phyloP scores from a whole-genome alignment of 2,888 invertebrate genomes.

The Eupithecia vulgata region DNA sequence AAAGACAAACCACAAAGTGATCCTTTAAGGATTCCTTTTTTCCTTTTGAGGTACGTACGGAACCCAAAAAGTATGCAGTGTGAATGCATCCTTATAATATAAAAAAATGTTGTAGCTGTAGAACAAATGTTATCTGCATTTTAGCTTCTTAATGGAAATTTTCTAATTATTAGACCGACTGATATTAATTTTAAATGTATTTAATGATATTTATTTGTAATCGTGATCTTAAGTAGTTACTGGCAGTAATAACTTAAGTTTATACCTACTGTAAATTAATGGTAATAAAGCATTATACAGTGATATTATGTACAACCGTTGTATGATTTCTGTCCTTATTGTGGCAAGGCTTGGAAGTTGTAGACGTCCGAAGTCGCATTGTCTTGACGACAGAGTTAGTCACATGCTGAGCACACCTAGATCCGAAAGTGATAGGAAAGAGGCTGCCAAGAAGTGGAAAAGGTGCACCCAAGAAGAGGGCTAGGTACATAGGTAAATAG shows the following conservation, averaged over 20 bases:
- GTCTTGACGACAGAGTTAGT: not conserved
- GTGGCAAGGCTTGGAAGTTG: not conserved
- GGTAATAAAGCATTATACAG: not conserved
- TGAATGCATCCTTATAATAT: too few species aligned
- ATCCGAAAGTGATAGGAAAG: not conserved
- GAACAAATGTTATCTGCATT: not conserved
- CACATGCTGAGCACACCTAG: not conserved
- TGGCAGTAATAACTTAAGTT: not conserved
- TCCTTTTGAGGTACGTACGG: too few species aligned
- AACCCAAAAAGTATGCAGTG: too few species aligned
- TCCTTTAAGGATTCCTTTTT: too few species aligned
- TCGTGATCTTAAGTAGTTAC: slow-evolving; percentile 3
- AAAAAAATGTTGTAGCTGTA: not conserved
- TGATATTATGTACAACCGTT: not conserved
- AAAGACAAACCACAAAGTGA: too few species aligned
- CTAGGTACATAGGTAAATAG: too few species aligned
- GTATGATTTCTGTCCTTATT: not conserved
- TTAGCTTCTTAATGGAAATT: not conserved
- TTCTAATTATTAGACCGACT: not conserved
- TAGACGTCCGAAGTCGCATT: not conserved
- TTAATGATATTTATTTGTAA: not conserved
- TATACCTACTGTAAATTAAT: not conserved
- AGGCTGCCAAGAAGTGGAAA: not conserved
- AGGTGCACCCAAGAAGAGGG: too few species aligned
- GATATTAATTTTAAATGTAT: slow-evolving; percentile 6